Percentiles rank a stretch among this genome's conserved stretches.
These are phyloP conservation scores for Phyllopteryx taeniolatus DNA, from an alignment of 2,113 vertebrate genomes.

Conservation along the genomic window DNA sequence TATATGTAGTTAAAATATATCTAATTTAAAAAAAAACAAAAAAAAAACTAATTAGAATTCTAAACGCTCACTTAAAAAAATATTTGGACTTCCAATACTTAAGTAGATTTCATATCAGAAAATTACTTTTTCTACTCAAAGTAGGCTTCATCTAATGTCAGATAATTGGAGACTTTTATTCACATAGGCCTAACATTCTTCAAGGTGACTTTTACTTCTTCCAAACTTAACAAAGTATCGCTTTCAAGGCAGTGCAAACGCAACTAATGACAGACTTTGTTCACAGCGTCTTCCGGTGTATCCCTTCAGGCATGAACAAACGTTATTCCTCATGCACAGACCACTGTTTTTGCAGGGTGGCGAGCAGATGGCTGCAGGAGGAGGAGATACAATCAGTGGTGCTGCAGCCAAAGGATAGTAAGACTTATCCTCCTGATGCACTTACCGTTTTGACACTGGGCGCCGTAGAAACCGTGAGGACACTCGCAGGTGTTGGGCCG, in stretches of 20 bases:
- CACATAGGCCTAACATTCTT: neutral
- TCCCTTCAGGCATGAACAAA: conserved; percentile 73
- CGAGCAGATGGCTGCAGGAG: conserved; percentile 72
- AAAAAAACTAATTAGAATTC: no score
- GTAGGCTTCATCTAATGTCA: no score
- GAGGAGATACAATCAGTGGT: neutral
- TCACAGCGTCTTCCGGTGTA: conserved; percentile 75
- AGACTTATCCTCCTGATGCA: neutral
- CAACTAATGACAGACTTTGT: conserved; percentile 65
- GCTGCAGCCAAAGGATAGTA: neutral
- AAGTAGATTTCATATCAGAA: no score
- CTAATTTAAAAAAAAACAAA: no score
- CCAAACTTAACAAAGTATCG: neutral
- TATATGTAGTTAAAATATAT: no score
- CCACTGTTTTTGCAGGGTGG: conserved; percentile 81
- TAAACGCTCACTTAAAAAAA: no score
- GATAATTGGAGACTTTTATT: neutral
- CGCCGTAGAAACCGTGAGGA: conserved; percentile 70
- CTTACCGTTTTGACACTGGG: conserved; percentile 74
- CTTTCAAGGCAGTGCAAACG: neutral
- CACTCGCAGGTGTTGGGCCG: conserved; percentile 63
- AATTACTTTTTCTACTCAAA: no score
- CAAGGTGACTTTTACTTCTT: neutral
- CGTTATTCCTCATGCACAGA: conserved; percentile 69
- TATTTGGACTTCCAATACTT: no score